Base-by-base conservation (phyloP, 30 jellyfish, hydroid and myxozoan species). In the Cassiopea xamachana region DNA sequence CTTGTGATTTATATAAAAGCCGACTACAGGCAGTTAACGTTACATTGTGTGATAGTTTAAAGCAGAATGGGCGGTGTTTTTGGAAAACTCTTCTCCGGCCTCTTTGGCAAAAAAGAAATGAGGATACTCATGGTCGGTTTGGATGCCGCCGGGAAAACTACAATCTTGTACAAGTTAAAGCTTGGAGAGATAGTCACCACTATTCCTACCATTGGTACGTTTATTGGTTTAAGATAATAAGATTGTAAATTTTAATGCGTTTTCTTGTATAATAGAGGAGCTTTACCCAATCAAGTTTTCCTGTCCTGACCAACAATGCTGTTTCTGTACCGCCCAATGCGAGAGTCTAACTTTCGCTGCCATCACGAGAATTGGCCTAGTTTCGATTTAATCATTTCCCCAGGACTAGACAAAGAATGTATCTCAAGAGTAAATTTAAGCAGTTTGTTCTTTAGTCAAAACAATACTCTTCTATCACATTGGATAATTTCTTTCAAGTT, bases 81-180 rank as follows among this genome's bases (percentile, higher is more conserved):
- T 61, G 89, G 89, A 15, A 82, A 75, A 83, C 70, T 89, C 16
- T 89, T 89, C 61, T 49, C 83, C 1, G 83, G 92, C 7, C 92
- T 96, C 27, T 92, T 92, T 72, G 97, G 99, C 58, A 96, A 92
- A 91, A 96, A 91, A 80, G 98, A 96, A 82, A 92, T 92, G 98
- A 71, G 99, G 75, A 96, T 97, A 73, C 93, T 97, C 27, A 93
- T 93, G 98, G 98, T 97, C 50, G 99, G 99, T 8, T 81, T 97
- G 89, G 99, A 97, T 79, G 98, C 98, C 47, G 99, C 99, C 55
- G 99, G 99, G 58, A 97, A 97, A 86, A 97, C 99, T 7, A 97
- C 99, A 48, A 97, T 97, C 76, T 89, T 97, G 85, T 97, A 97
- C 91, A 93, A 97, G 81, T 82, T 97, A 77, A 97, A 97, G 73